These are phyloP conservation scores for Eucera pruinosa DNA, from an alignment of 2,888 invertebrate genomes.

Conservation along the genomic window DNA sequence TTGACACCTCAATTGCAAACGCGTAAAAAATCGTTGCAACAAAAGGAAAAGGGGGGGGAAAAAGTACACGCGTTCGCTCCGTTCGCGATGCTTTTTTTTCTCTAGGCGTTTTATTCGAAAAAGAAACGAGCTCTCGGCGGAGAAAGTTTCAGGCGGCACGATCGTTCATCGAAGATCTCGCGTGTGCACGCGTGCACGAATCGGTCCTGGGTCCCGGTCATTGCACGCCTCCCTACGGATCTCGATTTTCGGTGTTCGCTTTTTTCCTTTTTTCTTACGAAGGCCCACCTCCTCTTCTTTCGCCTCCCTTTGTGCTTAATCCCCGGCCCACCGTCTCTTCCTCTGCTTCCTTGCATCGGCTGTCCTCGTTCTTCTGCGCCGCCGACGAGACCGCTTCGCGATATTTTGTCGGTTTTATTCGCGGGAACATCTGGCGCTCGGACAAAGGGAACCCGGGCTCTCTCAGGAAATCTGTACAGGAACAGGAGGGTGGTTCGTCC, in stretches of 20 bases:
- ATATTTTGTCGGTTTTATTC: slow-evolving; percentile 76
- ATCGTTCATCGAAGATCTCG: slow-evolving; percentile 64
- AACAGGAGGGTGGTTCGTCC: slow-evolving; percentile 65
- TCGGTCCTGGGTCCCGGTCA: slow-evolving; percentile 76
- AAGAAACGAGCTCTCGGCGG: slow-evolving; percentile 17
- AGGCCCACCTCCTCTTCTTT: slow-evolving; percentile 60
- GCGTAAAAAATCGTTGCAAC: not conserved
- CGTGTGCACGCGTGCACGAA: slow-evolving; percentile 54
- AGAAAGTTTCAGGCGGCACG: slow-evolving; percentile 46
- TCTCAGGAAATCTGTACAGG: slow-evolving; percentile 65
- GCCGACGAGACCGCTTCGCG: slow-evolving; percentile 58
- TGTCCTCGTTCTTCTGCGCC: slow-evolving; percentile 36
- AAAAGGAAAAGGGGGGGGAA: not conserved
- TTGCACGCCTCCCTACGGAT: slow-evolving; percentile 76
- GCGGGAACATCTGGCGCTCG: slow-evolving; percentile 78
- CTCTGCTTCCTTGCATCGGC: slow-evolving; percentile 43
- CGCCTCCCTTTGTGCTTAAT: slow-evolving; percentile 76
- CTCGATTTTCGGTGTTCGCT: slow-evolving; percentile 73
- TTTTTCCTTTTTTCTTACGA: slow-evolving; percentile 31
- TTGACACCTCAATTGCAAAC: not conserved
- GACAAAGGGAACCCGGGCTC: slow-evolving; percentile 75
- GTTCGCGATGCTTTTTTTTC: too few species aligned
- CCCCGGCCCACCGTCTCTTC: slow-evolving; percentile 60
- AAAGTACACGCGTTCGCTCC: not conserved
- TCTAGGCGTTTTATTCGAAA: slow-evolving; percentile 3